Evolutionary conservation across 2,888 invertebrate genomes (phyloP).

Genomic region (Entomobrya proxima): DNA sequence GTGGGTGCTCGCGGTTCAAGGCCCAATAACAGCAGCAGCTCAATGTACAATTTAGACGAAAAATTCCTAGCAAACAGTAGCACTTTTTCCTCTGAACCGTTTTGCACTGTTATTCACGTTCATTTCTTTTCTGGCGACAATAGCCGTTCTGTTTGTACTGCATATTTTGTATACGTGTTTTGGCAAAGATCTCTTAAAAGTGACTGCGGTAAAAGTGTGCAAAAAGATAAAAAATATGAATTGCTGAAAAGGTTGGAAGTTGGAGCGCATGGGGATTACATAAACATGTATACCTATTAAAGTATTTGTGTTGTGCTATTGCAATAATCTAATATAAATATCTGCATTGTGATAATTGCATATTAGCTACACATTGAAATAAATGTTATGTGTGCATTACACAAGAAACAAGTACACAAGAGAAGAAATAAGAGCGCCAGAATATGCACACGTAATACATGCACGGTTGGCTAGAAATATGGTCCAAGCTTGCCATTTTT

Average conservation of each 20-base stretch:
- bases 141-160: not conserved
- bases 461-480: no score
- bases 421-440: no score
- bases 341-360: conserved; percentile 16
- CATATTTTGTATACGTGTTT: not conserved
- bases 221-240: conserved; percentile 4
- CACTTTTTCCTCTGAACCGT: not conserved
- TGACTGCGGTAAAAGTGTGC: conserved; percentile 14
- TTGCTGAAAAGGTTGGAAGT: not conserved
- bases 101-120: not conserved
- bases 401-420: no score
- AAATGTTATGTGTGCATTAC: not conserved
- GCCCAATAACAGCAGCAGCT: not conserved
- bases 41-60: conserved; percentile 6
- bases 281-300: not conserved
- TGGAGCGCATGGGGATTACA: not conserved
- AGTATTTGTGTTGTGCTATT: not conserved
- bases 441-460: not conserved
- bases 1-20: conserved; percentile 33
- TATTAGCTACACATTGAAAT: not conserved
- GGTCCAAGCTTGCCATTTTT: no score
- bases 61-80: conserved; percentile 33
- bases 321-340: not conserved
- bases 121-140: conserved; percentile 1
- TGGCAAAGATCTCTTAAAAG: not conserved